Percentiles rank a stretch among this genome's conserved stretches.
Conservation (phyloP, 2,797 vertebrate genomes). For the Anguilla marmorata region DNA sequence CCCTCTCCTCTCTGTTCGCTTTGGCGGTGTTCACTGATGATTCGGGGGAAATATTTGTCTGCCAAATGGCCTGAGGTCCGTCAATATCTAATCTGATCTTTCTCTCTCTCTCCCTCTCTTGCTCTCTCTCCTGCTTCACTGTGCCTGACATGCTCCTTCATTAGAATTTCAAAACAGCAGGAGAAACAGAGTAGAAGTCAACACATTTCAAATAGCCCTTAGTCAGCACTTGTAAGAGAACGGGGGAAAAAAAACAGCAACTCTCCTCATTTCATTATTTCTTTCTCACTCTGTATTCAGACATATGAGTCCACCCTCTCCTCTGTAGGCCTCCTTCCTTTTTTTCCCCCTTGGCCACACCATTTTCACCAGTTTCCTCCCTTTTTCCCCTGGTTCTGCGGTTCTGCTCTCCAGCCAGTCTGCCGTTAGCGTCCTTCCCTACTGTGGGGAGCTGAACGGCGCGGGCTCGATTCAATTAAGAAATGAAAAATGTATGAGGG, state of each 20-base stretch:
- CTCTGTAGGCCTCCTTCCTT: not conserved
- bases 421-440: not conserved
- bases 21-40: conserved; percentile 42
- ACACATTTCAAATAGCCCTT: conserved; percentile 50
- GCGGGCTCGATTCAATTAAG: conserved; percentile 6
- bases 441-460: not conserved
- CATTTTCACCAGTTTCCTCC: not conserved
- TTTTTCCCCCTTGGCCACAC: not conserved
- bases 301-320: not conserved
- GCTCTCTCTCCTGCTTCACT: not conserved
- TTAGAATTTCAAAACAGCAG: conserved; percentile 39
- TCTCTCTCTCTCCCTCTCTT: not conserved
- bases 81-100: conserved; percentile 58
- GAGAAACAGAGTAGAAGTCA: conserved; percentile 56
- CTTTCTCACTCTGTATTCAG: not conserved
- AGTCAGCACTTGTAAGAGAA: conserved; percentile 47
- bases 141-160: conserved; percentile 48
- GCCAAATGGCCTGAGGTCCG: not conserved
- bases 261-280: not conserved
- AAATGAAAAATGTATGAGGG: conserved; percentile 18
- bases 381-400: not conserved
- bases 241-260: not conserved
- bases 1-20: not conserved
- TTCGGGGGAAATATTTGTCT: conserved; percentile 37
- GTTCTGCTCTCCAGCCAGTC: conserved; percentile 6